These are phyloP conservation scores for Brachypodius melanocephalos DNA, from an alignment of 2,113 vertebrate genomes.

Conservation along the genomic window DNA sequence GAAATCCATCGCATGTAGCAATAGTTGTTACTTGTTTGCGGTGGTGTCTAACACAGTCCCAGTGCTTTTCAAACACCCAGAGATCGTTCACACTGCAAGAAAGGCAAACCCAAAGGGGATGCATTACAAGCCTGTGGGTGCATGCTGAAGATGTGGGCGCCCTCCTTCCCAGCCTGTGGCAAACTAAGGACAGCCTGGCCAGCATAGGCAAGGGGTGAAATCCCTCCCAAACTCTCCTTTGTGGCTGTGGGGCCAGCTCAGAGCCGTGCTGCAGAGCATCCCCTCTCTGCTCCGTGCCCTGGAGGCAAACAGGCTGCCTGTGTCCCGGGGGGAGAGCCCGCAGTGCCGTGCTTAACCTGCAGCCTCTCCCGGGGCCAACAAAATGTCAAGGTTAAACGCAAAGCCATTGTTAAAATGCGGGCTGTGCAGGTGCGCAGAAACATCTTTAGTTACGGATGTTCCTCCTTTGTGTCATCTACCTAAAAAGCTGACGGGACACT, in stretches of 20 bases:
- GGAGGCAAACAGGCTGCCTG: neutral
- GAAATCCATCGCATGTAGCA: neutral
- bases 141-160: neutral
- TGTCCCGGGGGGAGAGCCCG: fast-evolving
- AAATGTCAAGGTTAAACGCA: neutral
- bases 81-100: neutral
- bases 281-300: fast-evolving
- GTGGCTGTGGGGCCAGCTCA: neutral
- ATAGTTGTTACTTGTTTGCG: neutral
- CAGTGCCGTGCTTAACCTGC: fast-evolving
- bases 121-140: neutral
- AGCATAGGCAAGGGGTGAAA: fast-evolving
- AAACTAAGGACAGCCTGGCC: neutral
- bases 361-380: neutral
- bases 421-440: neutral
- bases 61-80: neutral
- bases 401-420: neutral
- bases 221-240: neutral
- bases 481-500: neutral
- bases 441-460: fast-evolving
- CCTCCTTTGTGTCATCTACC: neutral
- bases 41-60: neutral
- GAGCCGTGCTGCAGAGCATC: neutral
- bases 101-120: neutral
- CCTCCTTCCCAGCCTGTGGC: neutral